A percentile compares a stretch with the other conserved stretches of the same genome.
Conservation (phyloP, 2,888 invertebrate genomes). For the Hydropsyche betteni region DNA sequence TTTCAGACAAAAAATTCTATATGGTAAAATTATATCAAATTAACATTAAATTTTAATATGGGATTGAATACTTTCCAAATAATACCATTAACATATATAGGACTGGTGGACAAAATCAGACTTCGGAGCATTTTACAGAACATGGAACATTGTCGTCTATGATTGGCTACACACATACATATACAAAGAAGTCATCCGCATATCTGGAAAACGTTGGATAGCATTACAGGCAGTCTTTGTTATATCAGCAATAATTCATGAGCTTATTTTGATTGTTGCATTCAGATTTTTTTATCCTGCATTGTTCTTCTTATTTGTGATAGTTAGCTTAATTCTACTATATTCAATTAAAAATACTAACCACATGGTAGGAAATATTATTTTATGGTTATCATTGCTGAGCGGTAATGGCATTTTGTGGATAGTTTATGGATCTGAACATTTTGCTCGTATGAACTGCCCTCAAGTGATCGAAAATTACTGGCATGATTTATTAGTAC, state of each 20-base stretch:
- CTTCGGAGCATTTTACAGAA: constrained; percentile 84
- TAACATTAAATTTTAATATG: not conserved
- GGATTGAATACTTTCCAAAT: not conserved
- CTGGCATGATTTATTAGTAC: constrained; percentile 25
- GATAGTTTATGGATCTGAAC: constrained; percentile 77
- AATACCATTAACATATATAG: constrained; percentile 59
- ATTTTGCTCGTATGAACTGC: constrained; percentile 73
- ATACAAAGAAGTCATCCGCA: constrained; percentile 73
- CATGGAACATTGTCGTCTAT: constrained; percentile 95
- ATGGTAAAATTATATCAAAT: constrained; percentile 61
- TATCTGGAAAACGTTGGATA: constrained; percentile 60
- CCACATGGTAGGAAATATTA: constrained; percentile 57
- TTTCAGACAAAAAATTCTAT: constrained; percentile 86
- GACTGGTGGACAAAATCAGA: constrained; percentile 94
- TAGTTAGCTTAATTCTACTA: constrained; percentile 69
- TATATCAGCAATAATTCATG: constrained; percentile 87
- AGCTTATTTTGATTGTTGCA: constrained; percentile 80
- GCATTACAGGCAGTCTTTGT: constrained; percentile 75
- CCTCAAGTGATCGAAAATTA: constrained; percentile 16
- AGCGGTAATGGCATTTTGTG: constrained; percentile 52
- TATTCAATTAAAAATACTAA: constrained; percentile 63
- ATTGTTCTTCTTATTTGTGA: constrained; percentile 79
- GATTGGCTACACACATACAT: constrained; percentile 93
- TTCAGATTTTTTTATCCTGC: constrained; percentile 90
- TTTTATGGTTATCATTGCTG: constrained; percentile 8